Percentiles rank a stretch among this genome's conserved stretches.
Conservation (phyloP, 2,113 vertebrate species). For the Oenanthe oenanthe region DNA sequence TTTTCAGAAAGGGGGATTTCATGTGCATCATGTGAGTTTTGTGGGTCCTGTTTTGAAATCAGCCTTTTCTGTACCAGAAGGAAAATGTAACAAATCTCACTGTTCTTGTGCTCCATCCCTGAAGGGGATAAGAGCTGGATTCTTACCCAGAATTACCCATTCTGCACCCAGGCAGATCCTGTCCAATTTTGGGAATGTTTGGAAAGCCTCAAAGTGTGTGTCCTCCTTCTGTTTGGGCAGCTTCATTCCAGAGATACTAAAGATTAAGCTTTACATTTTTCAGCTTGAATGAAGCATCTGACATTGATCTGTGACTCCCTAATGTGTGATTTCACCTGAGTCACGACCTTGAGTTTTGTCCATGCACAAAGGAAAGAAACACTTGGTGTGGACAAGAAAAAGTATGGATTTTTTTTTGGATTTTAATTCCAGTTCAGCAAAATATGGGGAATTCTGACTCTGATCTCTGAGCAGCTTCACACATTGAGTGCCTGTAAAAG, state of each 20-base stretch:
- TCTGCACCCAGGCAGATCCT: background rate
- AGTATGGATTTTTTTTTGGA: background rate
- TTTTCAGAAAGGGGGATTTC: background rate
- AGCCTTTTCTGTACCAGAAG: background rate
- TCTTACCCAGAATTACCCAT: background rate
- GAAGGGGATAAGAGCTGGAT: background rate
- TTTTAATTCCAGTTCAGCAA: background rate
- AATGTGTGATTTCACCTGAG: background rate
- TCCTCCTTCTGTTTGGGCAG: background rate
- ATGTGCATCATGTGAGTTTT: background rate
- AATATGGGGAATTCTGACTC: background rate
- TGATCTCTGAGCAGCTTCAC: background rate
- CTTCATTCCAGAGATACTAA: background rate
- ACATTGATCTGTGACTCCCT: background rate
- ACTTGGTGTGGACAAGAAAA: background rate
- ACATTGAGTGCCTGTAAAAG: background rate
- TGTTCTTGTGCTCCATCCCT: background rate
- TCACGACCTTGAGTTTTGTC: background rate
- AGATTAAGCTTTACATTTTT: background rate
- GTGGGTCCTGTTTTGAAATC: background rate
- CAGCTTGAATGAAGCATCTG: background rate
- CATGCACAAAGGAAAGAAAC: background rate
- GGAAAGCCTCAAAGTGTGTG: background rate
- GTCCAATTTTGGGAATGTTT: slow-evolving; percentile 22
- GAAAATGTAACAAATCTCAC: background rate